These are phyloP conservation scores for Albula glossodonta DNA, from an alignment of 2,113 vertebrate species.

Conservation along the genomic window DNA sequence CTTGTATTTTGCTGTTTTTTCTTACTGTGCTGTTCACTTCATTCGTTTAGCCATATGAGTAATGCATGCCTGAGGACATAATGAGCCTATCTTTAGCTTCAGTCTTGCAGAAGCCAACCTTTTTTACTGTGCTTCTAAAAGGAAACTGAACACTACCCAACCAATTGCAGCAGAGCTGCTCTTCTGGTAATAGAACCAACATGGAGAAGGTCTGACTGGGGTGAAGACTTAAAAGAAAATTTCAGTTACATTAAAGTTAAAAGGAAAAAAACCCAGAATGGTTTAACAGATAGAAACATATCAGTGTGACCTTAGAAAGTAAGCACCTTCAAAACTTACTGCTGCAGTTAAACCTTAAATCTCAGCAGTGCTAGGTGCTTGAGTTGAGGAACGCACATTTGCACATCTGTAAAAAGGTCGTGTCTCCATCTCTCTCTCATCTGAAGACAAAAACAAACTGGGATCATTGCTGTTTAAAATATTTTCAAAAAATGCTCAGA, in stretches of 20 bases:
- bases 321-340: not conserved
- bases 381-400: not conserved
- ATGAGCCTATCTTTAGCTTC: not conserved
- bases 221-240: not conserved
- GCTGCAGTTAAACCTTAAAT: not conserved
- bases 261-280: not conserved
- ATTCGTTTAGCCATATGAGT: not conserved
- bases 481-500: not conserved
- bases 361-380: not conserved
- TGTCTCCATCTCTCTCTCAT: not conserved
- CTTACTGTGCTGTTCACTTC: too few relatives aligned
- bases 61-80: not conserved
- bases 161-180: not conserved
- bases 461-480: not conserved
- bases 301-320: not conserved
- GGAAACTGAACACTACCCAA: not conserved
- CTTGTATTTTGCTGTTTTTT: too few relatives aligned
- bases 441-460: not conserved
- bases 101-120: not conserved
- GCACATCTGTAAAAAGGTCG: not conserved
- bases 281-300: constrained; percentile 9
- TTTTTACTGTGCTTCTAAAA: not conserved
- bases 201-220: not conserved
- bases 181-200: not conserved
- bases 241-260: not conserved